phyloP scores from a whole-genome alignment of 2,113 vertebrate genomes.

The Carollia perspicillata region DNA sequence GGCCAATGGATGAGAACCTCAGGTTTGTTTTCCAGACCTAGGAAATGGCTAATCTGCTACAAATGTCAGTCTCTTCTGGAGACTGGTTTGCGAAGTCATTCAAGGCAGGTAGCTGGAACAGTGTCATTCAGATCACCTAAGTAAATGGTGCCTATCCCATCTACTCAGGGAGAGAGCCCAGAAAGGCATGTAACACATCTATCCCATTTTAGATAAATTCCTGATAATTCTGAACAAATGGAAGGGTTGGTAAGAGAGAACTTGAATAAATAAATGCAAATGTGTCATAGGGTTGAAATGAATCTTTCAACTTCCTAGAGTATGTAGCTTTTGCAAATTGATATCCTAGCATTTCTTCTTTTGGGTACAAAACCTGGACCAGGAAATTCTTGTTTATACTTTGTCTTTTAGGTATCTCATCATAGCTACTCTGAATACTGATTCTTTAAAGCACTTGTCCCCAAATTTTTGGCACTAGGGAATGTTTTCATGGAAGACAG shows the following conservation, averaged over 20 bases:
- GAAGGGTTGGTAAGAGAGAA: background rate
- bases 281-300: background rate
- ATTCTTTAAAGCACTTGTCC: background rate
- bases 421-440: background rate
- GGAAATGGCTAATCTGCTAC: background rate
- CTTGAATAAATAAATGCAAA: too few species aligned
- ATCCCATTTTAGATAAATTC: background rate
- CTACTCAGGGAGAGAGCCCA: background rate
- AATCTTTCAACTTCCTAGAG: background rate
- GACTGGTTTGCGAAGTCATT: background rate
- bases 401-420: background rate
- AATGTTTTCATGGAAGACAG: too few species aligned
- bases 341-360: background rate
- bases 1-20: accelerated
- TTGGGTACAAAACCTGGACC: background rate
- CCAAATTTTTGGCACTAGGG: too few species aligned
- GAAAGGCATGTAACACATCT: background rate
- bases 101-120: background rate
- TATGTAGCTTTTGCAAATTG: background rate
- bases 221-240: background rate
- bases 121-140: background rate
- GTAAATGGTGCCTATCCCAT: background rate
- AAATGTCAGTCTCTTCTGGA: background rate
- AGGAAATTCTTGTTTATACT: background rate
- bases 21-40: background rate